These are phyloP conservation scores for Eretmochelys imbricata DNA, from an alignment of 2,113 vertebrate species.

Conservation along the genomic window DNA sequence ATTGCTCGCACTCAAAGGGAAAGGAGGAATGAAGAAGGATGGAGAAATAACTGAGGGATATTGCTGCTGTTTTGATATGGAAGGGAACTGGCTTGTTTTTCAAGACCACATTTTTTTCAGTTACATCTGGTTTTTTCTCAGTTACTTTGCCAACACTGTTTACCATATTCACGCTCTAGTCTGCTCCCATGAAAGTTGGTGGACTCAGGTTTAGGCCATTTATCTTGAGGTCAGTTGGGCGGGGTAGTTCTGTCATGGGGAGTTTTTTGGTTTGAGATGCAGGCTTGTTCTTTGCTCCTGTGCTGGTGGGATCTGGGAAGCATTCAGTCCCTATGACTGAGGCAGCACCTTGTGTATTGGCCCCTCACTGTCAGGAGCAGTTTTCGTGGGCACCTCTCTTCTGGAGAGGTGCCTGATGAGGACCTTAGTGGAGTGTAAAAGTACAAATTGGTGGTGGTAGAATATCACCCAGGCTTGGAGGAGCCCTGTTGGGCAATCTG, in stretches of 20 bases:
- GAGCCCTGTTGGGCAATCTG: not conserved
- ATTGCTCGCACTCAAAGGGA: not conserved
- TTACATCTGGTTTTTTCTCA: not conserved
- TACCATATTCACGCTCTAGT: fast-evolving
- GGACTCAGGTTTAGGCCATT: not conserved
- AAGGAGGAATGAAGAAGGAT: not conserved
- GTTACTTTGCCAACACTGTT: not conserved
- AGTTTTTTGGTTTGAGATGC: fast-evolving
- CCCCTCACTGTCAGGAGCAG: fast-evolving
- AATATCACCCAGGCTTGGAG: fast-evolving
- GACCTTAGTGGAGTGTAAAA: not conserved
- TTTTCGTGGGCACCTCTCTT: not conserved
- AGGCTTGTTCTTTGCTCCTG: not conserved
- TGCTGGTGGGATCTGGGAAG: not conserved
- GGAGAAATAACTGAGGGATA: not conserved
- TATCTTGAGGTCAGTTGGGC: fast-evolving
- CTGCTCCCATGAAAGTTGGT: fast-evolving
- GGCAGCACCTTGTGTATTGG: not conserved
- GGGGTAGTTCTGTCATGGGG: not conserved
- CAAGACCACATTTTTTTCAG: not conserved
- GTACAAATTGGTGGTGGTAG: not conserved
- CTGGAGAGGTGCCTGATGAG: not conserved
- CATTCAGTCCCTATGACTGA: not conserved
- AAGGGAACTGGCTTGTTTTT: not conserved
- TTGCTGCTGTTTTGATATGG: not conserved